Conservation (phyloP, 2,888 invertebrate species). For the Meganola albula region DNA sequence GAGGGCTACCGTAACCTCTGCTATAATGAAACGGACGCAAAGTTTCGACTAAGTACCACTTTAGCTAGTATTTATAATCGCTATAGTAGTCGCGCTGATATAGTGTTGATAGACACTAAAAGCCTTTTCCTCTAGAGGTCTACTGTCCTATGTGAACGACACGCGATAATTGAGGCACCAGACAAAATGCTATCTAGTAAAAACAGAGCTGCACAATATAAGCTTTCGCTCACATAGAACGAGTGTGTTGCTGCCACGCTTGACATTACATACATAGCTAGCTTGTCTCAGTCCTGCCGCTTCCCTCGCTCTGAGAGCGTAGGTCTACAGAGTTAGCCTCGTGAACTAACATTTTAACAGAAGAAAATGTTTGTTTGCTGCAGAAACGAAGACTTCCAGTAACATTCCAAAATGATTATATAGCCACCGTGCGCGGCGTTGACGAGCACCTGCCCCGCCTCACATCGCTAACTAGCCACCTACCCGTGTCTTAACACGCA, state of each 20-base stretch:
- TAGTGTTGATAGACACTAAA: slow-evolving; percentile 25
- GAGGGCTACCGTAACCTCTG: slow-evolving; percentile 24
- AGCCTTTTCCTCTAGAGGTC: too few relatives aligned
- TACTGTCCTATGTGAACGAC: too few relatives aligned
- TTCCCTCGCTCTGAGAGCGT: slow-evolving; percentile 20
- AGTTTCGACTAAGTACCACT: slow-evolving; percentile 26
- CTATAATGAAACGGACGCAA: slow-evolving; percentile 25
- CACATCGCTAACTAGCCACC: slow-evolving; percentile 28
- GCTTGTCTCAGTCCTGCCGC: slow-evolving; percentile 18
- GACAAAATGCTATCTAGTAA: too few relatives aligned
- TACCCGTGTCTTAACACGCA: slow-evolving; percentile 28
- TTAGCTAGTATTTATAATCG: slow-evolving; percentile 32
- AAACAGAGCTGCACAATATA: too few relatives aligned
- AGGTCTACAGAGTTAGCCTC: slow-evolving; percentile 22
- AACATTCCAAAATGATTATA: slow-evolving; percentile 73
- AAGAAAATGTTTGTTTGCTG: slow-evolving; percentile 66
- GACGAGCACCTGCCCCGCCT: slow-evolving; percentile 29
- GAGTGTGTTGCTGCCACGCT: too few relatives aligned
- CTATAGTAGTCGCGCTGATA: slow-evolving; percentile 32
- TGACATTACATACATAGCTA: slow-evolving; percentile 24
- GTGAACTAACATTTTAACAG: slow-evolving; percentile 55
- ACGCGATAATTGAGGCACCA: too few relatives aligned
- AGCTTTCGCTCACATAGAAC: too few relatives aligned
- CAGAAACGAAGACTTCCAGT: slow-evolving; percentile 72
- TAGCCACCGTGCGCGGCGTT: slow-evolving; percentile 38